phyloP scores from a whole-genome alignment of 1,140 invertebrate genomes.

The Drosophila novamexicana region DNA sequence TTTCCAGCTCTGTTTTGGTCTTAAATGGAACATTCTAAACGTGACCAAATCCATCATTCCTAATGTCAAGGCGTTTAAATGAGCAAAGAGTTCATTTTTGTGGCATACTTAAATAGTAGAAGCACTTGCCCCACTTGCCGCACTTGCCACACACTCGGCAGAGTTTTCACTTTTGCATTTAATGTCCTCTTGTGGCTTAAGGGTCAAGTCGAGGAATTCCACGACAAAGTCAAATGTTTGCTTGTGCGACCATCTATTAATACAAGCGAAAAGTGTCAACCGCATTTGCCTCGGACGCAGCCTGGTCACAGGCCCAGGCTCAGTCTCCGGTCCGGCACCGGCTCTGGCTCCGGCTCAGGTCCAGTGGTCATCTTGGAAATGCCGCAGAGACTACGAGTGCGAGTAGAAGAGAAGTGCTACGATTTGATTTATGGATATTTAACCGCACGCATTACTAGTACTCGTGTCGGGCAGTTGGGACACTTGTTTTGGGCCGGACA shows the following conservation, averaged over 20 bases:
- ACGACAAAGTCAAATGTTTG: slow-evolving; percentile 56
- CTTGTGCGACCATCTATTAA: slow-evolving; percentile 67
- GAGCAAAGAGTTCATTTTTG: slow-evolving; percentile 48
- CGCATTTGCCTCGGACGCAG: slow-evolving; percentile 66
- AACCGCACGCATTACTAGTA: slow-evolving; percentile 79
- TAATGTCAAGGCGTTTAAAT: slow-evolving; percentile 24
- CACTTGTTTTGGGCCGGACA: slow-evolving; percentile 51
- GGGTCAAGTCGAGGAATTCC: slow-evolving; percentile 76
- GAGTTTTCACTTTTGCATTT: slow-evolving; percentile 77
- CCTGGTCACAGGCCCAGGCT: not conserved
- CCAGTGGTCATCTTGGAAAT: slow-evolving; percentile 71
- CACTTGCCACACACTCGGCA: slow-evolving; percentile 39
- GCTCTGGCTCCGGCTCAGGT: slow-evolving; percentile 32
- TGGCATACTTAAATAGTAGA: slow-evolving; percentile 41
- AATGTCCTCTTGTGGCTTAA: slow-evolving; percentile 76
- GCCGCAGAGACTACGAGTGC: slow-evolving; percentile 27
- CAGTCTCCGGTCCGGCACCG: not conserved
- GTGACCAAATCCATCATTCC: slow-evolving; percentile 17
- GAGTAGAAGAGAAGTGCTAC: slow-evolving; percentile 35
- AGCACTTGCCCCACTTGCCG: slow-evolving; percentile 2
- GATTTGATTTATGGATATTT: slow-evolving; percentile 83
- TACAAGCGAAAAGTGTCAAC: slow-evolving; percentile 72
- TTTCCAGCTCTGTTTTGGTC: not conserved
- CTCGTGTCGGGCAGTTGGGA: slow-evolving; percentile 47
- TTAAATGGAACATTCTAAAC: not conserved